Base-by-base conservation (phyloP, 1,140 invertebrate species). In the Drosophila sturtevanti region DNA sequence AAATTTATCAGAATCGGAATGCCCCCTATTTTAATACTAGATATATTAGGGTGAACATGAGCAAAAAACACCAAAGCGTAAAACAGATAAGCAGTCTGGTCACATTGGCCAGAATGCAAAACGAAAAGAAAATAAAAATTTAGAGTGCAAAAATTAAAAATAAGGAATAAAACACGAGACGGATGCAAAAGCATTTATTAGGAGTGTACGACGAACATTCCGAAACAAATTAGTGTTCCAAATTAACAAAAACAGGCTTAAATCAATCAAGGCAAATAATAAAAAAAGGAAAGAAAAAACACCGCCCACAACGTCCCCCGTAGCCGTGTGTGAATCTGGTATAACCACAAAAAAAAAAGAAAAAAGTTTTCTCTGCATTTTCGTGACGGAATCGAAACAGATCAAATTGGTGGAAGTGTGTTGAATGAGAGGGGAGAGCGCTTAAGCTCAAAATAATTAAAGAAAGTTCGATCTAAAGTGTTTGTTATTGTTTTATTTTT, bases 301-400 rank as follows among this genome's bases (percentile, higher is more conserved):
- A 65, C 64, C 55, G 56, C 37, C 72, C 67, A 63, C 52, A 64
- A 41, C 44, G 31, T 58, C 24, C 38, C 18, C 38, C 35, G 18
- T 35, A 63, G 22, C 27, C 51, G 61, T 35, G 68, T 65, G 31
- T 67, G 58, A 63, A 68, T 81, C 82, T 87, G 82, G 74, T 75
- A 86, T 86, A 87, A 87, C 82, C 82, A 87, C 84, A 87, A 81
- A 84, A 77, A 74, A 78, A 34, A 34, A 56, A 34, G 16, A 54
- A 86, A 79, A 86, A 81, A 82, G 69, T 87, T 89, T 82, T 89
- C 84, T 82, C 63, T 81, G 60, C 64, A 73, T 74, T 85, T 79
- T 14, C 68, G 65, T 61, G 65, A 70, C 84, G 78, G 68, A 87
- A 52, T 62, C 14, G 58, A 54, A 63, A 68, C 38, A 63, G 58